phyloP scores from a whole-genome alignment of 2,113 vertebrate species.

The Eclectus roratus region DNA sequence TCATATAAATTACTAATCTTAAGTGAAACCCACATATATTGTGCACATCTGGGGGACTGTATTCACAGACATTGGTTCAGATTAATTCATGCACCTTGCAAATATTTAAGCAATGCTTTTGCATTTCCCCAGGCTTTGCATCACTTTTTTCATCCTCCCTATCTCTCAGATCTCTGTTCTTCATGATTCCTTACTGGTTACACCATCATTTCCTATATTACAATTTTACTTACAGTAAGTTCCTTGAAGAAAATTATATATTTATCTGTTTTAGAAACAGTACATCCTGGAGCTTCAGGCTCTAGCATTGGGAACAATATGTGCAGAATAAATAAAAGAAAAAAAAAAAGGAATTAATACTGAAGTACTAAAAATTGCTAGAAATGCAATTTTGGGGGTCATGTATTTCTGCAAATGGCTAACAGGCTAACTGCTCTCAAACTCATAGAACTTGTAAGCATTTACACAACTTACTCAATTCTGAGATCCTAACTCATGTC shows the following conservation, averaged over 20 bases:
- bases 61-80: not conserved
- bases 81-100: not conserved
- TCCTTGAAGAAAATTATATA: not conserved
- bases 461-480: not conserved
- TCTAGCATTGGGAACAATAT: not conserved
- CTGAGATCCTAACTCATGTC: not conserved
- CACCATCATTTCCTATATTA: not conserved
- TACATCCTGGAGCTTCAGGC: not conserved
- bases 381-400: accelerated
- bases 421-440: not conserved
- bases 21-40: not conserved
- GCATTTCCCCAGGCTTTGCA: accelerated
- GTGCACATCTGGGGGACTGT: not conserved
- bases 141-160: not conserved
- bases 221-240: not conserved
- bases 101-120: not conserved
- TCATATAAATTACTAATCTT: not conserved
- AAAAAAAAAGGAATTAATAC: not conserved
- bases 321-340: not conserved
- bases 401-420: not conserved
- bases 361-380: not conserved
- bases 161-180: not conserved
- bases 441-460: not conserved
- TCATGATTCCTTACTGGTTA: not conserved
- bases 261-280: not conserved